Evolutionary conservation across 2,888 invertebrate genomes (phyloP).

Genomic region (Sepiola atlantica): DNA sequence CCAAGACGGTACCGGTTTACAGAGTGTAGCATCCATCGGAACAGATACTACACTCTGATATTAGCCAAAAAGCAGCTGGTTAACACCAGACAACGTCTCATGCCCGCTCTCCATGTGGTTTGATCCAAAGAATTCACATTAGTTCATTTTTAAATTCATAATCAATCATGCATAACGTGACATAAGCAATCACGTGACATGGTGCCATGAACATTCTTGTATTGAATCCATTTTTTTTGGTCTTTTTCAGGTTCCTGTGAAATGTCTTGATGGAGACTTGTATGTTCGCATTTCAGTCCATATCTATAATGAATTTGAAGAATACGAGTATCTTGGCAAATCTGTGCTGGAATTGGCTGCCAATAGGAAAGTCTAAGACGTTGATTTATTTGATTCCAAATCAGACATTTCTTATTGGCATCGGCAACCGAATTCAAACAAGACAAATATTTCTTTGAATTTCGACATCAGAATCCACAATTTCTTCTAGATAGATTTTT

Average conservation of each 20-base stretch:
- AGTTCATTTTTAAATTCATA: no score
- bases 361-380: not conserved
- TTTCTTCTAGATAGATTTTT: not conserved
- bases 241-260: conserved; percentile 69
- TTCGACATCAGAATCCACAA: not conserved
- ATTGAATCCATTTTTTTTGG: not conserved
- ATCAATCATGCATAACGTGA: no score
- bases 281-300: conserved; percentile 72
- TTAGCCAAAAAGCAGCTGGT: no score
- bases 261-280: conserved; percentile 64
- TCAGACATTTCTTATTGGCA: not conserved
- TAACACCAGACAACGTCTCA: no score
- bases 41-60: no score
- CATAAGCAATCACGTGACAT: no score
- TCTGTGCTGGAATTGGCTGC: conserved; percentile 59
- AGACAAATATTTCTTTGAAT: not conserved
- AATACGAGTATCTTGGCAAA: conserved; percentile 64
- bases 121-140: no score
- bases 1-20: no score
- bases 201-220: not conserved
- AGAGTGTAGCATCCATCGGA: no score
- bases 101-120: no score
- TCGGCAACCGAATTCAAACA: not conserved
- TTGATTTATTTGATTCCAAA: not conserved
- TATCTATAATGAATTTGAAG: conserved; percentile 66